Evolutionary conservation across 2,113 vertebrate species (phyloP), one percentile per base, ranked within the genome.

Genomic region (Otis tarda): DNA sequence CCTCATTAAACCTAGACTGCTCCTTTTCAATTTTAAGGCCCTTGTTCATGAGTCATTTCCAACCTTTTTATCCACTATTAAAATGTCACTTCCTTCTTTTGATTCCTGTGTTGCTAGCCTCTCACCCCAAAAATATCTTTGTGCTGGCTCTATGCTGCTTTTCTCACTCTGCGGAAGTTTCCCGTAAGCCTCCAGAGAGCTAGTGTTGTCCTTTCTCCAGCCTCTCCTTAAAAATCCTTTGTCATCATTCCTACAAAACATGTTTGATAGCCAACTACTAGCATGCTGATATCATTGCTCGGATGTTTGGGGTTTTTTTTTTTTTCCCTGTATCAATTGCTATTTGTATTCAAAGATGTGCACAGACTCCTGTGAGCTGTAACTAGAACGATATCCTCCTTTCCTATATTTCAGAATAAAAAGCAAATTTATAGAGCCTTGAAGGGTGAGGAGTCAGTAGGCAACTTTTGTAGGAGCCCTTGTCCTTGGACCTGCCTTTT

Each of bases 71-170:
- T 64, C 75, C 47, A 21, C 59, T 80, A 56, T 52, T 71, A 77
- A 96, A 94, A 85, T 93, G 63, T 70, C 52, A 37, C n/a, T 85
- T 87, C 78, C 67, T 83, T 71, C 45, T 77, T 71, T 86, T 80
- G n/a, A 31, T 77, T 86, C 39, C 65, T 17, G 12, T 41, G n/a
- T 61, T 78, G 37, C 78, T 75, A 63, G 31, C 28, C 41, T 83
- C 25, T 86, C 63, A 53, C 25, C 45, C 43, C 63, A 6, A 31
- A 80, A 94, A 83, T 61, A 86, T 22, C 75, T 83, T 55, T 70
- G 22, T 70, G 68, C 31, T 80, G 43, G 57, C 7, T 85, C 67
- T 63, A 0, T 82, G 27, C 39, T 74, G 47, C 27, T 83, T 86
- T 83, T 65, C 50, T 86, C 33, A 41, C 43, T 53, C n/a, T 15